Evolutionary conservation across 2,888 invertebrate genomes (phyloP).

Genomic region (Xanthorhoe spadicearia): DNA sequence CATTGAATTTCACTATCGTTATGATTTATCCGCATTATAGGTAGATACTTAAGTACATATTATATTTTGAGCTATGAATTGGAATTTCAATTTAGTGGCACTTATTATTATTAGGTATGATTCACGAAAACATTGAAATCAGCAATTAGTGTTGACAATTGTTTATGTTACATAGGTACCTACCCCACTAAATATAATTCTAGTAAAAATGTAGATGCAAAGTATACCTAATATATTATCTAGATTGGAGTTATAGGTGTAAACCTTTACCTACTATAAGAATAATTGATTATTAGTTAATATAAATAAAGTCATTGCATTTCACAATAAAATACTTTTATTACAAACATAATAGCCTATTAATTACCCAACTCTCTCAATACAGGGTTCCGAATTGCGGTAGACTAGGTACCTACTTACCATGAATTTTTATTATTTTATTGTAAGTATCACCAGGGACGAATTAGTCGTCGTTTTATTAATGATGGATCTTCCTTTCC

Average conservation of each 20-base stretch:
- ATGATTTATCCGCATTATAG: constrained; percentile 27
- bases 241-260: constrained; percentile 13
- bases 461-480: no score
- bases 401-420: no score
- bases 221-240: not conserved
- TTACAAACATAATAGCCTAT: no score
- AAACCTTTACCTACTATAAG: constrained; percentile 10
- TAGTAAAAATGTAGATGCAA: constrained; percentile 7
- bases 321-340: constrained; percentile 21
- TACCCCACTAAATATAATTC: constrained; percentile 3
- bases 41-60: not conserved
- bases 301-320: constrained; percentile 32
- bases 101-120: not conserved
- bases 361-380: not conserved
- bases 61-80: constrained; percentile 11
- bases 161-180: constrained; percentile 4
- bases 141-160: constrained; percentile 11
- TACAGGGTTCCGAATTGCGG: no score
- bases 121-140: not conserved
- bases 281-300: constrained; percentile 18
- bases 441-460: no score
- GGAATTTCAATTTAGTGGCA: no score
- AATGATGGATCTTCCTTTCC: no score
- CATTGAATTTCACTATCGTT: constrained; percentile 44
- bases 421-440: no score